A percentile compares a stretch with the other conserved stretches of the same genome.
Conservation (phyloP, 2,113 vertebrate genomes). For the Lates calcarifer region DNA sequence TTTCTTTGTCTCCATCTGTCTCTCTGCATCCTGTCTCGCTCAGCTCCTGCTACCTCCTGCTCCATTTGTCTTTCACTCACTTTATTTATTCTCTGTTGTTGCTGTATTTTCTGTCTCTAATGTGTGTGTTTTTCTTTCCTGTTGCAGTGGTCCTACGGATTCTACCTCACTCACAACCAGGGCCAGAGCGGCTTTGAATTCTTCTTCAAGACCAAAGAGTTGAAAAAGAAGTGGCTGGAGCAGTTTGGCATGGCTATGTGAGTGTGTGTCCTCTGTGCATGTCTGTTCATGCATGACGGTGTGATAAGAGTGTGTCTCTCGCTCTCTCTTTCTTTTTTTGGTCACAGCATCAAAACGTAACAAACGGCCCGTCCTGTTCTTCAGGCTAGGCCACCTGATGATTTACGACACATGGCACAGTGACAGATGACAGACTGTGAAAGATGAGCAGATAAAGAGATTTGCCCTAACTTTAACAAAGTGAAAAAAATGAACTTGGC, state of each 20-base stretch:
- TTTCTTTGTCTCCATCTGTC: slow-evolving; percentile 77
- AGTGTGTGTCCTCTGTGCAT: slow-evolving; percentile 79
- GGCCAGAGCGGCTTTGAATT: slow-evolving; percentile 97
- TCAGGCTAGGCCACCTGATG: slow-evolving; percentile 51
- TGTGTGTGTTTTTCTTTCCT: slow-evolving; percentile 13
- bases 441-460: background rate
- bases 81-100: slow-evolving; percentile 18
- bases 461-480: background rate
- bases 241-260: slow-evolving; percentile 99
- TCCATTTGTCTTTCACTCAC: slow-evolving; percentile 19
- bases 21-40: slow-evolving; percentile 50
- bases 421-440: no score
- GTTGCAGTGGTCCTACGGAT: slow-evolving; percentile 96
- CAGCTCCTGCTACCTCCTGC: slow-evolving; percentile 32
- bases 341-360: slow-evolving; percentile 17
- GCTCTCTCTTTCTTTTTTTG: background rate
- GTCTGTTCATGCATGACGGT: background rate
- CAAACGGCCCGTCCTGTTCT: slow-evolving; percentile 51
- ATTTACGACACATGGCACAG: slow-evolving; percentile 19
- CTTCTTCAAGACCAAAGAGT: slow-evolving; percentile 99
- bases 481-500: background rate
- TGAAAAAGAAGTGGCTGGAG: slow-evolving; percentile 99
- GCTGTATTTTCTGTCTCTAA: slow-evolving; percentile 24
- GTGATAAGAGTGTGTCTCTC: slow-evolving; percentile 8
- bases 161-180: slow-evolving; percentile 98